phyloP scores from a whole-genome alignment of 2,888 invertebrate genomes.

The Lymantria dispar region DNA sequence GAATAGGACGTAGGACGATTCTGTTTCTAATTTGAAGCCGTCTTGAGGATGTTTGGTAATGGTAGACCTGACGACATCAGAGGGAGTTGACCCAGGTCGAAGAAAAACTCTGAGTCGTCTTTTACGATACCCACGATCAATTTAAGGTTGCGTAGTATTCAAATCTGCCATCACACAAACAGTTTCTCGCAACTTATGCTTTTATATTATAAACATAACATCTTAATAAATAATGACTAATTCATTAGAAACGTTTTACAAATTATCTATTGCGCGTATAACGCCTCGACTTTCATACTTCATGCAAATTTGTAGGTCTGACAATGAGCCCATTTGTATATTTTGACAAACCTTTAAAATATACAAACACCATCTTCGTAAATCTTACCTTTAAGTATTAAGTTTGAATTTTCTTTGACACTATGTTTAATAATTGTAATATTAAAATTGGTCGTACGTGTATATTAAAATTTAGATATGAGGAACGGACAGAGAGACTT shows the following conservation, averaged over 20 bases:
- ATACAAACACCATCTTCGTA: neutral
- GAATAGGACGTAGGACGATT: too few relatives aligned
- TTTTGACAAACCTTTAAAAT: constrained; percentile 30
- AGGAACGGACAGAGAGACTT: constrained; percentile 64
- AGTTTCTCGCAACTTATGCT: too few relatives aligned
- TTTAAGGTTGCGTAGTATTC: too few relatives aligned
- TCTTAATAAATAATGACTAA: constrained; percentile 27
- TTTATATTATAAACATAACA: constrained; percentile 5
- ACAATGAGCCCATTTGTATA: constrained; percentile 74
- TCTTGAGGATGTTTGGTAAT: too few relatives aligned
- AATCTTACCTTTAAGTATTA: constrained; percentile 22
- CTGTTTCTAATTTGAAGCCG: too few relatives aligned
- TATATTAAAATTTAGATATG: constrained; percentile 69
- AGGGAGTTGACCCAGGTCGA: too few relatives aligned
- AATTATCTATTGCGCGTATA: constrained; percentile 61
- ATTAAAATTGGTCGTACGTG: constrained; percentile 46
- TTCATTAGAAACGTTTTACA: constrained; percentile 41
- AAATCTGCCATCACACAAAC: too few relatives aligned
- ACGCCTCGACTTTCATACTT: constrained; percentile 72
- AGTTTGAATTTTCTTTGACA: constrained; percentile 14
- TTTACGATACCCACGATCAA: too few relatives aligned
- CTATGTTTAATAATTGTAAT: neutral
- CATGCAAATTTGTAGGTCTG: constrained; percentile 75
- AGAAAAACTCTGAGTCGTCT: too few relatives aligned
- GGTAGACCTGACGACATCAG: too few relatives aligned